A percentile compares a stretch with the other conserved stretches of the same genome.
These are phyloP conservation scores for Corapipo altera DNA, from an alignment of 2,113 vertebrate species.

Conservation along the genomic window DNA sequence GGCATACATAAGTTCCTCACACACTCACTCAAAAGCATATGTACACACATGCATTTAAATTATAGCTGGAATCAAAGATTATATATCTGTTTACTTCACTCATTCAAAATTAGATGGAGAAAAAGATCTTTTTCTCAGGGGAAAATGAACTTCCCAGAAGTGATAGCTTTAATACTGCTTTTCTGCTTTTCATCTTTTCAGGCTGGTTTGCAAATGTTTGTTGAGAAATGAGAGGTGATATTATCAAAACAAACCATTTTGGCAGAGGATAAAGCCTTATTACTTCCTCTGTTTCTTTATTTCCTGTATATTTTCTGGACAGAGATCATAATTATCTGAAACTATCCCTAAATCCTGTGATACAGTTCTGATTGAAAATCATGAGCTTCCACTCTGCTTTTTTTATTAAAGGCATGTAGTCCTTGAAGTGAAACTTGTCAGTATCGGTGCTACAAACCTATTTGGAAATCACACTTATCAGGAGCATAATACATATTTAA, in stretches of 20 bases:
- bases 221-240: neutral
- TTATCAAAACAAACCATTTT: neutral
- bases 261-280: neutral
- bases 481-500: neutral
- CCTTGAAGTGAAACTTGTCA: neutral
- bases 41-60: neutral
- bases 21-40: neutral
- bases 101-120: neutral
- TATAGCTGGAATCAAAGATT: neutral
- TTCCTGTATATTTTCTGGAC: neutral
- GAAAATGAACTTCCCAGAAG: neutral
- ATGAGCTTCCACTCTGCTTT: neutral
- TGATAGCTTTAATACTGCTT: neutral
- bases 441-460: neutral
- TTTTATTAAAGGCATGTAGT: neutral
- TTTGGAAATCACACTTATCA: neutral
- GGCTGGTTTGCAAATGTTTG: neutral
- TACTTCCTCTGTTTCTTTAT: neutral
- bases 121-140: neutral
- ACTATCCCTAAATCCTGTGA: neutral
- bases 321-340: neutral
- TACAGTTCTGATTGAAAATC: neutral
- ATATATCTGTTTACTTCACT: neutral
- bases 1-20: neutral
- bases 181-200: neutral